Conservation (phyloP, 2,113 vertebrate genomes). For the Amphiprion percula region DNA sequence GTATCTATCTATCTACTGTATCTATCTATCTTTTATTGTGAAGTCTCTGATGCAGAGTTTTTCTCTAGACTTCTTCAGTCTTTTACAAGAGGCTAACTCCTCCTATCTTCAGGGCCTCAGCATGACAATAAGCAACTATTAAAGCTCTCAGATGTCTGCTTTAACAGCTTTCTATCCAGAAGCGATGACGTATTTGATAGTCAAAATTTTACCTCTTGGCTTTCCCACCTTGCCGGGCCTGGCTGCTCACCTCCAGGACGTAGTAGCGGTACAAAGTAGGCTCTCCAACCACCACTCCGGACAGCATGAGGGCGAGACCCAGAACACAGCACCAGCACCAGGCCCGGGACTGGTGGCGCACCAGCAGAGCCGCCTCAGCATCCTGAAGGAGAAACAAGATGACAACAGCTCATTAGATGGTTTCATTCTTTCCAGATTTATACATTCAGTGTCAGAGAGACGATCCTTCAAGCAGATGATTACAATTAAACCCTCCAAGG, state of each 20-base stretch:
- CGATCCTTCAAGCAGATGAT: no score
- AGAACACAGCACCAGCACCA: conserved; percentile 98
- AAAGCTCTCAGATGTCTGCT: neutral
- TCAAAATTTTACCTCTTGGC: neutral
- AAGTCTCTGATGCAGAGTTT: no score
- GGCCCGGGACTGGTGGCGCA: conserved; percentile 86
- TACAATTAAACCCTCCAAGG: neutral
- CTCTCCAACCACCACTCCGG: conserved; percentile 93
- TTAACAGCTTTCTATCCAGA: neutral
- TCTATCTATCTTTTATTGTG: no score
- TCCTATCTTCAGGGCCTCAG: no score
- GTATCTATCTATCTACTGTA: no score
- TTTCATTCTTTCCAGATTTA: neutral
- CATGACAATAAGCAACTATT: neutral
- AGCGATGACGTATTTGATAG: accelerated
- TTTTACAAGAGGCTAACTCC: no score
- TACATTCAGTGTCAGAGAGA: neutral
- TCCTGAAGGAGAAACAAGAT: conserved; percentile 81
- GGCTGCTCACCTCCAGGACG: conserved; percentile 86
- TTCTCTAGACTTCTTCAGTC: no score
- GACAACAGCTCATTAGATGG: neutral
- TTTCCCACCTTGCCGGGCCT: neutral
- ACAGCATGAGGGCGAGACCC: conserved; percentile 94
- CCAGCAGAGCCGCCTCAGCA: conserved; percentile 85
- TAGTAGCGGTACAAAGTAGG: conserved; percentile 95